Evolutionary conservation across 53 echinoderm and acorn worm species (phyloP), one percentile per base, ranked within the genome.

Genomic region (Echinometra lucunter): DNA sequence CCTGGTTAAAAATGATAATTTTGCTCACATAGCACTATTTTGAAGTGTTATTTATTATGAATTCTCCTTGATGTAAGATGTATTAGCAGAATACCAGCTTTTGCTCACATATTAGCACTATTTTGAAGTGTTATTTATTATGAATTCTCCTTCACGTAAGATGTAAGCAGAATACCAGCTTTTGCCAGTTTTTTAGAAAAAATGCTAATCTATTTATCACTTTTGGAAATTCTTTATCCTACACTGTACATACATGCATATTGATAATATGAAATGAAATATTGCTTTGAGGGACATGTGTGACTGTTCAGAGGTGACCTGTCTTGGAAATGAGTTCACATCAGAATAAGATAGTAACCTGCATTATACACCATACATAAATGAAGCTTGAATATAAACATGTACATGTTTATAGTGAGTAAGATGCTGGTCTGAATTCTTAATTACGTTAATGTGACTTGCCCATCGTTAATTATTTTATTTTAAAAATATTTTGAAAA

Each of bases 241-340:
- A 25, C 23, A 63, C 25, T 25, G 53, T 19, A 25, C 5, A 25
- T 25, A 25, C 6, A 63, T 27, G 63, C n/a, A n/a, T n/a, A n/a
- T n/a, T n/a, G n/a, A n/a, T n/a, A 63, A 25, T 63, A 63, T 63
- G 27, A 63, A 63, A 4, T 63, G 21, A 63, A 5, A 27, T 25
- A 63, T 70, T 70, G 70, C 70, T 70, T 10, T 70, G 78, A 78
- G 78, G 78, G 34, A 78, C 78, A 78, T 78, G 40, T 78, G 16
- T 40, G 21, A 6, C 78, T 38, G 21, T 78, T 34, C 38, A 37
- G 21, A 63, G 0, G 21, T 38, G 21, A 78, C 30, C 70, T 28
- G 15, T 30, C 34, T 40, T 42, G 38, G 21, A 37, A 78, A 19
- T 37, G 21, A 78, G 3, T 42, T 78, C 40, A 78, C 40, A 78